Conservation (phyloP, 37 sponge, comb jelly and placozoan species). For the Halisarca cf. caerulea region DNA sequence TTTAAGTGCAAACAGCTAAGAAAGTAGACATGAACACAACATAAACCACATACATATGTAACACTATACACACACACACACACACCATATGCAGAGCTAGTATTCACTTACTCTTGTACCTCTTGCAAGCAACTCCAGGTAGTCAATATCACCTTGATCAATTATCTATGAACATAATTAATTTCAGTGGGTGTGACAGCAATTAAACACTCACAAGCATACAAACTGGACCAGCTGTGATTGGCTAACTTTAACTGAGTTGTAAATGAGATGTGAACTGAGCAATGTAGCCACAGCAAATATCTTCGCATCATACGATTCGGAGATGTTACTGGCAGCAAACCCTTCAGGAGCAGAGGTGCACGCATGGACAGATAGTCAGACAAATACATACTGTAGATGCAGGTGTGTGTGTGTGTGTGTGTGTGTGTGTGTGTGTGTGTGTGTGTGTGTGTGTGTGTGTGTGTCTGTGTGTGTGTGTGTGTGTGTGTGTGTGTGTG, state of each 20-base stretch:
- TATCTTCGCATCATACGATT: constrained; percentile 92
- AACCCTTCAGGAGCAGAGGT: constrained; percentile 60
- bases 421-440: no score
- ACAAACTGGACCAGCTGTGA: background rate
- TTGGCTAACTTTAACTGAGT: constrained; percentile 89
- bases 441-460: no score
- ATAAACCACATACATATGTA: no score
- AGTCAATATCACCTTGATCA: constrained; percentile 92
- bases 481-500: no score
- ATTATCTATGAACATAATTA: constrained; percentile 87
- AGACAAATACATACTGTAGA: background rate
- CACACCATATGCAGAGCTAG: background rate
- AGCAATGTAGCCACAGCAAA: constrained; percentile 89
- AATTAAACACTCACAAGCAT: background rate
- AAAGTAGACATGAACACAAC: no score
- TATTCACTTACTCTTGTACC: constrained; percentile 70
- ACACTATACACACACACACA: background rate
- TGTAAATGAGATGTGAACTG: constrained; percentile 91
- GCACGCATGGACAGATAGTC: background rate
- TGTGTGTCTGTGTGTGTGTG: no score
- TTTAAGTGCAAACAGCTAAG: constrained; percentile 85
- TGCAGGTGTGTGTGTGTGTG: no score
- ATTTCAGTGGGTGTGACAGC: background rate
- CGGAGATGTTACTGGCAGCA: constrained; percentile 90
- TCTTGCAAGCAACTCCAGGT: constrained; percentile 87